phyloP scores from a whole-genome alignment of 1,140 invertebrate genomes.

The Diachasmimorpha longicaudata region DNA sequence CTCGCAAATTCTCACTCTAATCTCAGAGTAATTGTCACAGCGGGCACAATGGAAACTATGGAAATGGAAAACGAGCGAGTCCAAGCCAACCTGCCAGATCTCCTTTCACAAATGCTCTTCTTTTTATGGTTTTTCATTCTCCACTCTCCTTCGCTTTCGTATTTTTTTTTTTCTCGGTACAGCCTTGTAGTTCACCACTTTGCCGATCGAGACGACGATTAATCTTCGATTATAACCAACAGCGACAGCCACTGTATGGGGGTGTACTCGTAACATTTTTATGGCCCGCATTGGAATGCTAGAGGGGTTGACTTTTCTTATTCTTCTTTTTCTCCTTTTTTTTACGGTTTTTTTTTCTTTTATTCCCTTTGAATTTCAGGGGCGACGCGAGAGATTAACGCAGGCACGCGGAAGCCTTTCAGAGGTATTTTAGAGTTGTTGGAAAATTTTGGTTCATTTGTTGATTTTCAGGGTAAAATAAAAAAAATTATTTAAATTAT shows the following conservation, averaged over 20 bases:
- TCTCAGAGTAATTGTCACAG: slow-evolving; percentile 52
- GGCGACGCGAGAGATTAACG: not conserved
- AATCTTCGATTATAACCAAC: slow-evolving; percentile 49
- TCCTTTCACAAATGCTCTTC: slow-evolving; percentile 17
- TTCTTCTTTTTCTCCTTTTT: slow-evolving; percentile 2
- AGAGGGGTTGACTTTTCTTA: slow-evolving; percentile 16
- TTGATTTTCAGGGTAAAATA: too few species aligned
- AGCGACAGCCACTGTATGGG: slow-evolving; percentile 11
- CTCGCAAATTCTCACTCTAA: slow-evolving; percentile 54
- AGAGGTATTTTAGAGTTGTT: not conserved
- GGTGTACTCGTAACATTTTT: slow-evolving; percentile 47
- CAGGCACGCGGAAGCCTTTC: not conserved
- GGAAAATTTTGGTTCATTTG: not conserved
- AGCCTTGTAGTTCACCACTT: slow-evolving; percentile 26
- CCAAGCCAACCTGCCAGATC: slow-evolving; percentile 26
- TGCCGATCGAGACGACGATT: slow-evolving; percentile 37
- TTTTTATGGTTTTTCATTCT: slow-evolving; percentile 21
- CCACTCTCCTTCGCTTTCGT: not conserved
- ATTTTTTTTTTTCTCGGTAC: slow-evolving; percentile 4
- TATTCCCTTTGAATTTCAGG: not conserved
- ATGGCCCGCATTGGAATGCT: slow-evolving; percentile 30
- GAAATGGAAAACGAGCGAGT: slow-evolving; percentile 20
- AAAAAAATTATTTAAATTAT: too few species aligned
- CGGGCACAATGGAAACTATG: slow-evolving; percentile 33
- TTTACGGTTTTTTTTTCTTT: not conserved